phyloP scores from a whole-genome alignment of 2,797 vertebrate genomes.

The Acropternis orthonyx region DNA sequence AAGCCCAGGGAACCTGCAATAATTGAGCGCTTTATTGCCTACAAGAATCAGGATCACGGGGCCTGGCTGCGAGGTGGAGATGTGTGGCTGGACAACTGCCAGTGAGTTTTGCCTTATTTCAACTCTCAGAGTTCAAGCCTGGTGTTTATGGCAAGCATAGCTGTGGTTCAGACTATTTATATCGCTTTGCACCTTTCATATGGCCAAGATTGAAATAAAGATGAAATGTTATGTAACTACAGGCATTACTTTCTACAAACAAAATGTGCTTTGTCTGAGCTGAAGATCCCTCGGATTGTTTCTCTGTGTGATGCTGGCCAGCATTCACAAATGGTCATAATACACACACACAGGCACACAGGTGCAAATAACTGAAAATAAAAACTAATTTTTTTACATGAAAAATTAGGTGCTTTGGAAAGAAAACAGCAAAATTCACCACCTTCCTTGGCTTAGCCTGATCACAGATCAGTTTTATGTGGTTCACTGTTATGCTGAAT shows the following conservation, averaged over 20 bases:
- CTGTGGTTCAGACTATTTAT: conserved; percentile 47
- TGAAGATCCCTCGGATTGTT: neutral
- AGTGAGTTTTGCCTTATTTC: conserved; percentile 83
- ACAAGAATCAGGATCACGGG: conserved; percentile 97
- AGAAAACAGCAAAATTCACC: neutral
- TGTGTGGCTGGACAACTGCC: conserved; percentile 94
- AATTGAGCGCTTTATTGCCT: conserved; percentile 89
- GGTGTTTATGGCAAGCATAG: conserved; percentile 41
- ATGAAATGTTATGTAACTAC: neutral
- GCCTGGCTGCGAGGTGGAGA: conserved; percentile 97
- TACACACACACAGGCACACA: neutral
- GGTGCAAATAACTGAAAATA: neutral
- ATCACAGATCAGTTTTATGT: conserved; percentile 46
- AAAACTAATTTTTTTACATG: neutral
- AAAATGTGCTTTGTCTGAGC: neutral
- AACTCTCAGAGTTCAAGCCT: conserved; percentile 47
- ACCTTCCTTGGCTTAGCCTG: neutral
- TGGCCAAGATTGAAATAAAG: neutral
- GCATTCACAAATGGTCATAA: neutral
- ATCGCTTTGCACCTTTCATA: neutral
- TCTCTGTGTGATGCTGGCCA: neutral
- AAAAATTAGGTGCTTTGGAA: neutral
- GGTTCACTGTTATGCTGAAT: conserved; percentile 45
- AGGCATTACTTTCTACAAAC: conserved; percentile 15
- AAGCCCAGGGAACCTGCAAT: conserved; percentile 94